Evolutionary conservation across 2,113 vertebrate species (phyloP).

Genomic region (Gasterosteus aculeatus): DNA sequence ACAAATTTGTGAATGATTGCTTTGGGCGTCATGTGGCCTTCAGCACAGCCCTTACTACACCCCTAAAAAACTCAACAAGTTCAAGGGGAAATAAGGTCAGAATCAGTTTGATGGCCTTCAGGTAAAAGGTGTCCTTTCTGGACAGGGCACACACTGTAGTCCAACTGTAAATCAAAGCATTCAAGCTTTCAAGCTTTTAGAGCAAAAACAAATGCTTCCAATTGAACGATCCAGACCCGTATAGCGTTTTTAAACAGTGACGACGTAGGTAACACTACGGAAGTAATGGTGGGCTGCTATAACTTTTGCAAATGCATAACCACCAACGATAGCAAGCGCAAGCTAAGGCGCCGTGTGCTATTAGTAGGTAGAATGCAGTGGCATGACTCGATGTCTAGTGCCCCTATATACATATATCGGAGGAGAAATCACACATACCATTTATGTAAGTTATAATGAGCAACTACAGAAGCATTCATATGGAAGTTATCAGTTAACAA

Average conservation of each 20-base stretch:
- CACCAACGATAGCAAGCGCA: too few relatives aligned
- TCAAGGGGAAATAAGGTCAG: background rate
- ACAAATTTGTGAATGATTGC: too few relatives aligned
- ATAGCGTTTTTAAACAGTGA: background rate
- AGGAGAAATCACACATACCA: background rate
- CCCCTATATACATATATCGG: background rate
- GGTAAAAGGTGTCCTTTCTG: slow-evolving; percentile 10
- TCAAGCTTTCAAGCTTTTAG: slow-evolving; percentile 3
- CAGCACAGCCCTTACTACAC: background rate
- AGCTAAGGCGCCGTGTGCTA: too few relatives aligned
- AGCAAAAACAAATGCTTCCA: slow-evolving; percentile 1
- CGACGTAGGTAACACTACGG: background rate
- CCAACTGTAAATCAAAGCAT: slow-evolving; percentile 13
- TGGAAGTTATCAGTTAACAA: background rate
- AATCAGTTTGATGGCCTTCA: background rate
- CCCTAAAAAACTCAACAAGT: background rate
- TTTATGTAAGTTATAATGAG: too few relatives aligned
- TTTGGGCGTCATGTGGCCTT: background rate
- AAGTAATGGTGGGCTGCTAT: too few relatives aligned
- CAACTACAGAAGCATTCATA: background rate
- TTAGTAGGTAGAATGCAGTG: too few relatives aligned
- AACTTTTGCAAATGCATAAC: too few relatives aligned
- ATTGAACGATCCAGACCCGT: background rate
- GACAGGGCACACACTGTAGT: background rate
- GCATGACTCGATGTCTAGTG: too few relatives aligned